Evolutionary conservation across 2,888 invertebrate species (phyloP).

Genomic region (Spilosoma lubricipeda): DNA sequence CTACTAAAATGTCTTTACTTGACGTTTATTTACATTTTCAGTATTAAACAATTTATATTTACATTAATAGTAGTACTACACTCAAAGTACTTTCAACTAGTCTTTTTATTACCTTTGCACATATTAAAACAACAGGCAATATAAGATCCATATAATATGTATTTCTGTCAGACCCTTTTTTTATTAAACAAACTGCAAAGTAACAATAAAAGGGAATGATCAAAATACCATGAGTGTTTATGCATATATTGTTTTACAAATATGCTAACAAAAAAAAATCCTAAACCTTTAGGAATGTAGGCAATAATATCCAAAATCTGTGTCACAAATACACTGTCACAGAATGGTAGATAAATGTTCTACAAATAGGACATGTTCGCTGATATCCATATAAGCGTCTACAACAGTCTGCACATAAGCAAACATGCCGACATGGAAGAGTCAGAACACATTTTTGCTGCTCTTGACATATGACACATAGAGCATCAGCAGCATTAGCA

Average conservation of each 20-base stretch:
- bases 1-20: not conserved
- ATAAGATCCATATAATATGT: not conserved
- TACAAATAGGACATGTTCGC: constrained; percentile 84
- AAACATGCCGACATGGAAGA: constrained; percentile 85
- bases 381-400: constrained; percentile 79
- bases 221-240: not conserved
- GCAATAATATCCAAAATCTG: not conserved
- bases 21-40: not conserved
- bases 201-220: not conserved
- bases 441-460: constrained; percentile 84
- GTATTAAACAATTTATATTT: not conserved
- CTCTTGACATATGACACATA: constrained; percentile 86
- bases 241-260: not conserved
- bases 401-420: constrained; percentile 84
- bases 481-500: constrained; percentile 68
- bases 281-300: constrained; percentile 14
- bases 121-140: not conserved
- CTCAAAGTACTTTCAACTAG: not conserved
- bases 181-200: not conserved
- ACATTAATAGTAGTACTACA: not conserved
- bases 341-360: constrained; percentile 84
- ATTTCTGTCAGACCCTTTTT: not conserved
- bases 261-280: not conserved
- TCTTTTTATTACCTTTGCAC: not conserved
- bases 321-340: constrained; percentile 84